Evolutionary conservation across 2,888 invertebrate species (phyloP), one percentile per base, ranked within the genome.

Genomic region (Lissonota sp.): DNA sequence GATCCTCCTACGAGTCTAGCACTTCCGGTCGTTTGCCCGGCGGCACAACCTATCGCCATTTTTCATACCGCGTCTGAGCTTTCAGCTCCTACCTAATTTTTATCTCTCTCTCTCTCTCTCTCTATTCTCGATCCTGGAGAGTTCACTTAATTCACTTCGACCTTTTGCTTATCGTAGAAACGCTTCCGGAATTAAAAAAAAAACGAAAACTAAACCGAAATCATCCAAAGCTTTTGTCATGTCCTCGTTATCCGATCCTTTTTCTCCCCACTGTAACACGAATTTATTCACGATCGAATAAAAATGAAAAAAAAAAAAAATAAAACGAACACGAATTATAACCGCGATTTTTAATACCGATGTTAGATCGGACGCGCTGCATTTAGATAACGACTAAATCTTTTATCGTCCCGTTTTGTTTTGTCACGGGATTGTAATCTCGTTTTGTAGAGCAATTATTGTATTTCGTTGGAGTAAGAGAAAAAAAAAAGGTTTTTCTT

Each of bases 21-120:
- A 93, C 95, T 86, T 95, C 96, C 92, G 97, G 97, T 92, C 95
- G 96, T 92, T 94, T 97, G 92, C 97, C 97, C 85, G 95, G 96
- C 90, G 97, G 97, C 92, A 96, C 96, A 91, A 93, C 93, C 90
- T 97, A 97, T 93, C 96, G 97, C 90, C 97, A 97, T 93, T 97
- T 95, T 94, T 97, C 97, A 89, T 97, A 97, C 94, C 96, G 97
- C 93, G 97, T 97, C 92, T 97, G 96, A 95, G 91, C 83, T 85
- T 64, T 46, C 74, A 12, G 5, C 12, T 53, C 14, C 53, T 53
- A 5, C 4, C 16, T n/a, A 53, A 14, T 26, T 26, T 74, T 58
- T 73, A 67, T 14, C 46, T 63, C 49, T 26, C 5, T 12, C 58
- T 16, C 16, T 26, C 55, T 26, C 71, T 74, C 66, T 62, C 69